Evolutionary conservation across 2,888 invertebrate species (phyloP).

Genomic region (Andricus quercusramuli): DNA sequence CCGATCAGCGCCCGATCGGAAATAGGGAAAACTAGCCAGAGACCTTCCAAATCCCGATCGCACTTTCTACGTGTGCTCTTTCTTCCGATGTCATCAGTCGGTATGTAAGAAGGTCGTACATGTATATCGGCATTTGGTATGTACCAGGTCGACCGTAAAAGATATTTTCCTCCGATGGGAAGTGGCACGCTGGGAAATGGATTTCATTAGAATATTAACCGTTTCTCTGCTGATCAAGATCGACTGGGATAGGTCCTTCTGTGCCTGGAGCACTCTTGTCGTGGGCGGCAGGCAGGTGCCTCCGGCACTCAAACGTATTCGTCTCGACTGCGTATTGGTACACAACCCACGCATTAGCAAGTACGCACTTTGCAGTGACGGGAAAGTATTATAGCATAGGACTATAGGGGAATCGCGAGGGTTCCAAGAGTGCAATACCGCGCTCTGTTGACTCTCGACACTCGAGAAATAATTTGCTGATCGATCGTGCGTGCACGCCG

Average conservation of each 20-base stretch:
- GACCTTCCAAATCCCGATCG: too few relatives aligned
- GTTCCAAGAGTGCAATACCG: conserved; percentile 39
- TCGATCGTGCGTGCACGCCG: conserved; percentile 43
- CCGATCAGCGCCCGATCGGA: too few relatives aligned
- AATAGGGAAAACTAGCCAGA: too few relatives aligned
- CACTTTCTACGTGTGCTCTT: neutral
- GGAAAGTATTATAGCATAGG: conserved; percentile 32
- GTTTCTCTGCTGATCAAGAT: conserved; percentile 55
- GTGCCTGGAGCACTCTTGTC: conserved; percentile 47
- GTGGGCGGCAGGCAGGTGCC: conserved; percentile 63
- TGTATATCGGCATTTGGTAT: neutral
- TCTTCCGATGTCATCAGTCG: neutral
- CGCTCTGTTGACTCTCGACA: conserved; percentile 37
- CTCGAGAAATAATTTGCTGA: conserved; percentile 35
- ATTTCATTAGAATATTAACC: conserved; percentile 58
- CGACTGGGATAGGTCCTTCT: conserved; percentile 47
- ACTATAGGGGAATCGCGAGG: conserved; percentile 39
- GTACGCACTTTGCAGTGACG: conserved; percentile 52
- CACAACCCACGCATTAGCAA: conserved; percentile 55
- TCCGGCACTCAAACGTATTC: conserved; percentile 53
- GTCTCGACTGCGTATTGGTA: conserved; percentile 46
- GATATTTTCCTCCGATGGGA: neutral
- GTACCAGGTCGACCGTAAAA: neutral
- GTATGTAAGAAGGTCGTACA: neutral
- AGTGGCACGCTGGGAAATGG: neutral